Evolutionary conservation across 2,113 vertebrate genomes (phyloP), one percentile per base, ranked within the genome.

Genomic region (Papio anubis): DNA sequence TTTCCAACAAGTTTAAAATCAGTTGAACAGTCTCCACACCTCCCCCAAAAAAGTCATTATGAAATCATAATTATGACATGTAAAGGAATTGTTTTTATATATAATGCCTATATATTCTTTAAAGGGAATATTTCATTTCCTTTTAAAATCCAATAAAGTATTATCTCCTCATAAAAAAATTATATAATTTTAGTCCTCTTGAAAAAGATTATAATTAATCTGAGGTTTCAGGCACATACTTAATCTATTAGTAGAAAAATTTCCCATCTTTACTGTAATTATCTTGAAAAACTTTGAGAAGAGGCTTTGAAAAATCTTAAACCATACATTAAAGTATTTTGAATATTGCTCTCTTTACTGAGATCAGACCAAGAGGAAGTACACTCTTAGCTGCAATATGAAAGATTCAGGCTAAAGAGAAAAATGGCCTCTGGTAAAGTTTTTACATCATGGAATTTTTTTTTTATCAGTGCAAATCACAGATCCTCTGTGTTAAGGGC

Each of bases 181-280:
- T 95, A 96, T 85, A 96, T 96, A 89, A 94, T 88, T 76, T 78
- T 88, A 93, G 84, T 95, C 38, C 72, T 96, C 73, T 93, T 96
- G 75, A 88, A 96, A 97, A 97, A 89, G 84, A 96, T 97, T 95
- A 95, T 95, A 98, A 97, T 97, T 97, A 97, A 97, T 96, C 94
- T 97, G 88, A 88, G 80, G 90, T 96, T 98, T 98, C 94, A 96
- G 96, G 87, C 93, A 96, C 90, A 96, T 95, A 86, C 92, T 97
- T 98, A 96, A 97, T 96, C 96, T 95, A 94, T 97, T 96, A 97
- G 96, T 57, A 92, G 90, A 96, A 97, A 96, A 94, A 16, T 81
- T 88, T 93, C 85, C 59, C 50, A 78, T 96, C 84, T 96, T 85
- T 50, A 88, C 76, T 90, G 25, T 96, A 97, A 97, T 98, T 98